These are phyloP conservation scores for Pleuronectes platessa DNA, from an alignment of 2,113 vertebrate species.

Conservation along the genomic window DNA sequence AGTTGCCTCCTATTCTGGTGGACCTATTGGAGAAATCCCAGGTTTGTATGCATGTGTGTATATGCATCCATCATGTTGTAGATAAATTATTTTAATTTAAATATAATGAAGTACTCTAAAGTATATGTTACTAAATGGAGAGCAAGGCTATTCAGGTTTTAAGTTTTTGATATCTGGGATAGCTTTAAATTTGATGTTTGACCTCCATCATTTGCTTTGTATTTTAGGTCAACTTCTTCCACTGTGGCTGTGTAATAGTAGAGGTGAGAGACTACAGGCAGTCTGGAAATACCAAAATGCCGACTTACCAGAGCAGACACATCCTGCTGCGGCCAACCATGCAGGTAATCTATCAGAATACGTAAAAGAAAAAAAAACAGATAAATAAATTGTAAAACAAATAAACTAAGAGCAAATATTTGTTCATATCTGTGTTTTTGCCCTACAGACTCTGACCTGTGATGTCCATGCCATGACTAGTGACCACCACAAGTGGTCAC, in stretches of 20 bases:
- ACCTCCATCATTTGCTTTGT: background rate
- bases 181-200: background rate
- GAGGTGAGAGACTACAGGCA: constrained; percentile 98
- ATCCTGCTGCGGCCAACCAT: constrained; percentile 96
- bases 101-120: background rate
- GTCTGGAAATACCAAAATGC: constrained; percentile 92
- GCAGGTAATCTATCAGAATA: constrained; percentile 84
- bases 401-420: background rate
- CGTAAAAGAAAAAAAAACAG: too few species aligned
- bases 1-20: constrained; percentile 96
- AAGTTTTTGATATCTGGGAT: background rate
- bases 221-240: constrained; percentile 97
- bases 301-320: constrained; percentile 93
- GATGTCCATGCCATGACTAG: constrained; percentile 98
- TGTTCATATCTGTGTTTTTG: constrained; percentile 17
- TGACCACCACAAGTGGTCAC: constrained; percentile 99
- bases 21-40: constrained; percentile 99
- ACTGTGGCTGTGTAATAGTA: constrained; percentile 97
- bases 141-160: background rate
- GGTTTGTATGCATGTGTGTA: constrained; percentile 73
- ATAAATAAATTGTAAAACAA: background rate
- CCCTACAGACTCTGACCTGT: constrained; percentile 93
- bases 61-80: too few species aligned
- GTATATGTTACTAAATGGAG: background rate
- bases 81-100: too few species aligned